These are phyloP conservation scores for Bombus confusus DNA, from an alignment of 1,140 invertebrate genomes.

Conservation along the genomic window DNA sequence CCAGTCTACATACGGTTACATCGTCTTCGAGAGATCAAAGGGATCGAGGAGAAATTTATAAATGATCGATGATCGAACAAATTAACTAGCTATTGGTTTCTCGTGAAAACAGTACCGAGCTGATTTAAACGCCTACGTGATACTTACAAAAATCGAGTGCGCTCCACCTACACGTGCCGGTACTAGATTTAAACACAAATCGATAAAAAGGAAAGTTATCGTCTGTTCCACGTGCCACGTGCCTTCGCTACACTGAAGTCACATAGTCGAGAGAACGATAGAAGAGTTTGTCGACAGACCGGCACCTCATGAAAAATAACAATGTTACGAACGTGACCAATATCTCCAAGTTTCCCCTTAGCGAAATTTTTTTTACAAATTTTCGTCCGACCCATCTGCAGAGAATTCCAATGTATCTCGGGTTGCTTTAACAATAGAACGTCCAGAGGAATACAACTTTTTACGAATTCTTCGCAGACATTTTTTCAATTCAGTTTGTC, in stretches of 20 bases:
- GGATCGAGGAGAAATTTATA: background rate
- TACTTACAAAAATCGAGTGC: background rate
- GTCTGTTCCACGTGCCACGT: conserved; percentile 13
- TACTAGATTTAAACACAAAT: conserved; percentile 7
- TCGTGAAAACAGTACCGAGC: background rate
- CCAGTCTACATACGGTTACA: background rate
- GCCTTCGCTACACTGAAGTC: background rate
- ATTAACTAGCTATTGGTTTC: conserved; percentile 11
- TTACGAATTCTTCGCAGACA: too few relatives aligned
- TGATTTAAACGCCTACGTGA: conserved; percentile 12
- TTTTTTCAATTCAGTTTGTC: too few relatives aligned
- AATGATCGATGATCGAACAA: conserved; percentile 18
- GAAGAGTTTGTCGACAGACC: background rate
- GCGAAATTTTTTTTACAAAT: background rate
- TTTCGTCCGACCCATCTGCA: background rate
- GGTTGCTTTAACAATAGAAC: background rate
- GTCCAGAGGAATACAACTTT: background rate
- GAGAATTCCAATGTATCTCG: background rate
- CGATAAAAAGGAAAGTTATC: conserved; percentile 36
- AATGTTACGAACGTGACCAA: background rate
- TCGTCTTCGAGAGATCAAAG: background rate
- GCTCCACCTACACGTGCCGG: background rate
- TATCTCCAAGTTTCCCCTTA: background rate
- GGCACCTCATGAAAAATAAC: conserved; percentile 2
- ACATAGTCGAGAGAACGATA: background rate